Base-by-base conservation (phyloP, 2,113 vertebrate genomes). In the Athene cunicularia region DNA sequence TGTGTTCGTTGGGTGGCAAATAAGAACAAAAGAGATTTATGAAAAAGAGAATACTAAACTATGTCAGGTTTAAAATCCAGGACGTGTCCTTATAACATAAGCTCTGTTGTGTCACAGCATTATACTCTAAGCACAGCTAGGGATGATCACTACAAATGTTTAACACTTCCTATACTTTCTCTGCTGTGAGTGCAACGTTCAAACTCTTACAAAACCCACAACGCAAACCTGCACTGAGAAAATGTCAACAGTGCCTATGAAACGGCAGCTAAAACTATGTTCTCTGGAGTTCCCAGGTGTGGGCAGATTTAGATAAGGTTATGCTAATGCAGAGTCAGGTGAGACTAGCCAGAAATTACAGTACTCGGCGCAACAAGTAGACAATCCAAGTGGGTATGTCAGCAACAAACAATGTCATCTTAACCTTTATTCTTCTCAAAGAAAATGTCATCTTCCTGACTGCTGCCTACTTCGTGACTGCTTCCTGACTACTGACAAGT, bases 1-100 rank as follows among this genome's bases (percentile, higher is more conserved):
- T n/a, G 17, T 70, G 28, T 67, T 63, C 9, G 10, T 22, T 37
- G 20, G 6, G 6, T 14, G 4, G 8, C 35, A 91, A 89, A 74
- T 62, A 81, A 67, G 8, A 2, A n/a, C n/a, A 77, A 76, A 86
- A 35, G 10, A 11, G 9, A 27, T 28, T 66, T 5, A 27, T 16
- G 7, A 20, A 72, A 62, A 60, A 64, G 3, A 33, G 8, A 67
- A 81, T 15, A 33, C 8, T 56, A 53, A 77, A 27, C 5, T 47
- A 37, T 6, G 3, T 50, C 33, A 70, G 14, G 26, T 56, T 76
- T 45, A 80, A 77, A 86, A 77, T 27, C 47, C 23, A 60, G 21
- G 19, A 33, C 0, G 1, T 26, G 23, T 15, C 26, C 3, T 1
- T 59, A 18, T 30, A 84, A 49, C 14, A 59, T 8, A 49, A 49